Conservation (phyloP, 2,888 invertebrate genomes). For the Dasypolia templi region DNA sequence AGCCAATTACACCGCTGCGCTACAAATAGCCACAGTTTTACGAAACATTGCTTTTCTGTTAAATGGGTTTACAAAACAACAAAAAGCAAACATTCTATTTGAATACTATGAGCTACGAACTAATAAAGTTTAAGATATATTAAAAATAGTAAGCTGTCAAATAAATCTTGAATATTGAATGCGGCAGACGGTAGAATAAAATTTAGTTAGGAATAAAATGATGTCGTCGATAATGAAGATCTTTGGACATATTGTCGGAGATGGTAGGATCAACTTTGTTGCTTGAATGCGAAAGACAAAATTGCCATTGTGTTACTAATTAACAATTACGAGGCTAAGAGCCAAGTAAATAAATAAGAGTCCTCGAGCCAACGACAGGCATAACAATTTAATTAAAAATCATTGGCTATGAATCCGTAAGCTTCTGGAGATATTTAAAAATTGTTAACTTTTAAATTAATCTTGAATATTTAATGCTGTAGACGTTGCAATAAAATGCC, state of each 20-base stretch:
- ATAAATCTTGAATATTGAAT: slow-evolving; percentile 49
- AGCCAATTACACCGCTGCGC: slow-evolving; percentile 73
- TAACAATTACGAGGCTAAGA: slow-evolving; percentile 59
- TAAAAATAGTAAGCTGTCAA: slow-evolving; percentile 46
- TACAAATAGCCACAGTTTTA: slow-evolving; percentile 75
- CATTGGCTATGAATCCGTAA: slow-evolving; percentile 45
- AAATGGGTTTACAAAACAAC: slow-evolving; percentile 54
- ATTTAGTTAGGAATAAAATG: slow-evolving; percentile 1
- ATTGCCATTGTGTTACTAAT: not conserved
- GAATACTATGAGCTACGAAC: slow-evolving; percentile 37
- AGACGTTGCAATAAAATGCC: slow-evolving; percentile 1
- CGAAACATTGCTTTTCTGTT: slow-evolving; percentile 69
- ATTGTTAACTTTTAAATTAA: slow-evolving; percentile 39
- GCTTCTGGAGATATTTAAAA: slow-evolving; percentile 43
- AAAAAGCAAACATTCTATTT: slow-evolving; percentile 33
- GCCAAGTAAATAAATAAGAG: slow-evolving; percentile 64
- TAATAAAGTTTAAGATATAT: slow-evolving; percentile 53
- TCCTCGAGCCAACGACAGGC: slow-evolving; percentile 70
- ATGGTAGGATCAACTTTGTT: slow-evolving; percentile 4
- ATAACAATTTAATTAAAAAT: slow-evolving; percentile 78
- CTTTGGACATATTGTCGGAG: not conserved
- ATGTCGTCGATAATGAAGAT: not conserved
- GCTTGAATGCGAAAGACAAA: not conserved
- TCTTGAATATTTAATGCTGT: slow-evolving; percentile 27
- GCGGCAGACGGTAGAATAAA: slow-evolving; percentile 11